A percentile compares a stretch with the other conserved stretches of the same genome.
Evolutionary conservation across 2,113 vertebrate genomes (phyloP).

Genomic region (Phoenicopterus ruber): DNA sequence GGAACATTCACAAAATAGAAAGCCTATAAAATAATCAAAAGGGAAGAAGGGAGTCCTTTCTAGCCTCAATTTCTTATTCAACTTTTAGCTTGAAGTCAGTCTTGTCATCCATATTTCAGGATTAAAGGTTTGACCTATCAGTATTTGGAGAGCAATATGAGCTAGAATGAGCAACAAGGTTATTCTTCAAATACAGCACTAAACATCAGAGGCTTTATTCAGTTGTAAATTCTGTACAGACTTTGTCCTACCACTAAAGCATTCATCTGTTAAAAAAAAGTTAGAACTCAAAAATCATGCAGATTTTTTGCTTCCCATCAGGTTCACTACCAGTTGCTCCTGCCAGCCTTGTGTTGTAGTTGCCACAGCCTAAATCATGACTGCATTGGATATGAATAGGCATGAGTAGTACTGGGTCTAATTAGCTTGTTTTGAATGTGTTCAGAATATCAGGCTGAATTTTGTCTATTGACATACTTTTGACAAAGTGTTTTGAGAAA

Average conservation of each 20-base stretch:
- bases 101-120: neutral
- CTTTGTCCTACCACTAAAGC: neutral
- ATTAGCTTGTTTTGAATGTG: neutral
- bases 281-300: neutral
- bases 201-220: neutral
- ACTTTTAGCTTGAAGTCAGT: neutral
- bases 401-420: neutral
- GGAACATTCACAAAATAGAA: neutral
- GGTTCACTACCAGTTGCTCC: fast-evolving
- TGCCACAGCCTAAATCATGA: neutral
- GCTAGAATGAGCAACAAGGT: neutral
- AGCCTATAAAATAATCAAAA: neutral
- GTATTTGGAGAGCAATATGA: neutral
- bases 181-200: neutral
- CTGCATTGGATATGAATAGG: neutral
- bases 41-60: neutral
- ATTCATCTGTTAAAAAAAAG: neutral
- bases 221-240: neutral
- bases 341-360: neutral
- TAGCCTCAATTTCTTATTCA: neutral
- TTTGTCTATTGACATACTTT: neutral
- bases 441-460: neutral
- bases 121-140: neutral
- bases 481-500: neutral
- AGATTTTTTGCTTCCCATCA: neutral